Base-by-base conservation (phyloP, 2,113 vertebrate species). In the Stegastes partitus region DNA sequence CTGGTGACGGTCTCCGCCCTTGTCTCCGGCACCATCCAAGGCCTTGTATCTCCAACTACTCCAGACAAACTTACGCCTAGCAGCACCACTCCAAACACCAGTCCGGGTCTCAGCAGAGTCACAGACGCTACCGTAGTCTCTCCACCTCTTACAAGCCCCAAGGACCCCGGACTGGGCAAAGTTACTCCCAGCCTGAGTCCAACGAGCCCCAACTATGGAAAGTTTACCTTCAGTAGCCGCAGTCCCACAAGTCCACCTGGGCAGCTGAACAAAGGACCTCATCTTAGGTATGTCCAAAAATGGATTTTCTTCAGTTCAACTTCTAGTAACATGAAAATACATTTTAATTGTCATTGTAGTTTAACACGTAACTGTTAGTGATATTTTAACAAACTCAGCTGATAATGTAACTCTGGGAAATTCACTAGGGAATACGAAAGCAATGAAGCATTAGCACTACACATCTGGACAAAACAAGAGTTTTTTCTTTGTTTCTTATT, bases 1-100 rank as follows among this genome's bases (percentile, higher is more conserved):
- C 72, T 78, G 25, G 68, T 55, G 44, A 85, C 90, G 0, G 83
- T 93, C 62, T 92, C 92, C 0, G 91, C 89, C 26, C 91, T 92
- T 0, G 77, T 92, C 42, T 86, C 88, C 4, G 81, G 86, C 68
- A 89, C 89, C 50, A 74, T 92, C 63, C 82, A 91, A 69, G 80
- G 89, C 61, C 54, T 92, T 2, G 59, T 89, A 34, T 26, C 89
- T 26, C 62, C 83, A 26, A 53, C 85, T 42, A 25, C 63, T 59
- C 79, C 73, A 1, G 77, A 76, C 49, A 88, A 76, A 70, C 54
- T 14, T 22, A 21, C 11, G 26, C 53, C 67, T 26, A 49, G 31
- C 14, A 68, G 22, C 31, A 54, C 21, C 37, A 42, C 49, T 50
- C 56, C 67, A 5, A 55, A 7, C 44, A 61, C 72, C 28, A 79